A percentile compares a stretch with the other conserved stretches of the same genome.
phyloP scores from a whole-genome alignment of 92 coral and sea anemone genomes.

The Epizoanthus scotinus region DNA sequence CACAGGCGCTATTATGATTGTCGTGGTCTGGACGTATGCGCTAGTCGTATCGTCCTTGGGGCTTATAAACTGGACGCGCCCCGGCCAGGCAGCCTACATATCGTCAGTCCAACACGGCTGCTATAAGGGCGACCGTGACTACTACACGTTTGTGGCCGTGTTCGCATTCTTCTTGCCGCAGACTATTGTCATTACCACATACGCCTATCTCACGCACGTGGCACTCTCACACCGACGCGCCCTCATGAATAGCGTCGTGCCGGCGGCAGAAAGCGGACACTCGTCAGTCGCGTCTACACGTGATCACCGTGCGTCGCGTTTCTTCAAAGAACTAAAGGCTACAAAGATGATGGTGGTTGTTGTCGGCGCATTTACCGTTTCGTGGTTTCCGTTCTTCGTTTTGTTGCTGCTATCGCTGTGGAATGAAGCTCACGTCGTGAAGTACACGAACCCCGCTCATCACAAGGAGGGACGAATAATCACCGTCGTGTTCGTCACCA shows the following conservation, averaged over 20 bases:
- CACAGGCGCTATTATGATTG: slow-evolving; percentile 61
- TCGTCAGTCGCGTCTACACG: slow-evolving; percentile 17
- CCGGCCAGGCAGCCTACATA: slow-evolving; percentile 47
- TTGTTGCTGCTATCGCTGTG: slow-evolving; percentile 65
- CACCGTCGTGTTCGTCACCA: slow-evolving; percentile 45
- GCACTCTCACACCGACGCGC: slow-evolving; percentile 61
- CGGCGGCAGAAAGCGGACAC: slow-evolving; percentile 32
- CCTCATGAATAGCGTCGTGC: slow-evolving; percentile 44
- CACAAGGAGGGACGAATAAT: slow-evolving; percentile 18
- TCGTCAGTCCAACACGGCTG: slow-evolving; percentile 42
- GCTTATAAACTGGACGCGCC: slow-evolving; percentile 68
- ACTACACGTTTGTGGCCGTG: slow-evolving; percentile 68
- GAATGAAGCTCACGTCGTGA: slow-evolving; percentile 46
- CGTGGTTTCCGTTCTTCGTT: slow-evolving; percentile 83
- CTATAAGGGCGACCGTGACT: slow-evolving; percentile 64
- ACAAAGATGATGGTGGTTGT: slow-evolving; percentile 84
- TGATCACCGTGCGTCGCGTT: slow-evolving; percentile 50
- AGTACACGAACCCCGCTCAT: slow-evolving; percentile 6
- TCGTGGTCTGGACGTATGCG: slow-evolving; percentile 72
- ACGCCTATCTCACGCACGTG: slow-evolving; percentile 75
- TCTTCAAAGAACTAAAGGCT: slow-evolving; percentile 73
- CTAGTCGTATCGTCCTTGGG: slow-evolving; percentile 68
- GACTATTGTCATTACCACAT: slow-evolving; percentile 57
- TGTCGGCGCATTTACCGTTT: slow-evolving; percentile 67
- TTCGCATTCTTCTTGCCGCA: slow-evolving; percentile 73